Evolutionary conservation across 2,888 invertebrate species (phyloP), one percentile per base, ranked within the genome.

Genomic region (Drosophila borborema): DNA sequence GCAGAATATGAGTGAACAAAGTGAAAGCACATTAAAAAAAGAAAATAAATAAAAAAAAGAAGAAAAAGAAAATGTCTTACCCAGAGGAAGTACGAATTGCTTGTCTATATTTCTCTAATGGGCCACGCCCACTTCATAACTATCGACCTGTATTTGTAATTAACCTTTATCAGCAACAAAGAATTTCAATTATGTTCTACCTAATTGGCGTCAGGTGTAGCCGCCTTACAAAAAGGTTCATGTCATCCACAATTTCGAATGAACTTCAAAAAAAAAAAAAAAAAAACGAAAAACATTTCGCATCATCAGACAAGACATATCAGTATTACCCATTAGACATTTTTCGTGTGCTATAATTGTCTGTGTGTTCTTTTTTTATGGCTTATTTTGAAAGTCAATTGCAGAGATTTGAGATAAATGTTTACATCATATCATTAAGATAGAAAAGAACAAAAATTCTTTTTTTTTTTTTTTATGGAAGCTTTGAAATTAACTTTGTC

Each of bases 1-100:
- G 18, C 4, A 7, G 14, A 18, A 14, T 49, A 20, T 64, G 45
- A 49, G 31, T 14, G n/a, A 48, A 43, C 51, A 66, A 75, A 75
- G 74, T 75, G 72, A 77, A 75, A 76, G 71, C 76, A 58, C 56
- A 53, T 54, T 28, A 46, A 34, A 23, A 23, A 23, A 23, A 20
- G 20, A 20, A 14, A 14, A 34, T 18, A 10, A 1, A 34, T n/a
- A n/a, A n/a, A n/a, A n/a, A n/a, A n/a, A n/a, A n/a, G 12, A 10
- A 49, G 38, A 16, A 38, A 2, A 14, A 38, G 38, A 40, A 16
- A 10, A 36, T 20, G n/a, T 45, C 12, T 28, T 28, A 28, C 5
- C 48, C 14, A 18, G 34, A 23, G 49, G 40, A 49, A 64, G 41
- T 14, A 36, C 8, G 18, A 28, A 2, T 23, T 34, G 40, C 14